A percentile compares a stretch with the other conserved stretches of the same genome.
Conservation (phyloP, 2,797 vertebrate species). For the Miichthys miiuy region DNA sequence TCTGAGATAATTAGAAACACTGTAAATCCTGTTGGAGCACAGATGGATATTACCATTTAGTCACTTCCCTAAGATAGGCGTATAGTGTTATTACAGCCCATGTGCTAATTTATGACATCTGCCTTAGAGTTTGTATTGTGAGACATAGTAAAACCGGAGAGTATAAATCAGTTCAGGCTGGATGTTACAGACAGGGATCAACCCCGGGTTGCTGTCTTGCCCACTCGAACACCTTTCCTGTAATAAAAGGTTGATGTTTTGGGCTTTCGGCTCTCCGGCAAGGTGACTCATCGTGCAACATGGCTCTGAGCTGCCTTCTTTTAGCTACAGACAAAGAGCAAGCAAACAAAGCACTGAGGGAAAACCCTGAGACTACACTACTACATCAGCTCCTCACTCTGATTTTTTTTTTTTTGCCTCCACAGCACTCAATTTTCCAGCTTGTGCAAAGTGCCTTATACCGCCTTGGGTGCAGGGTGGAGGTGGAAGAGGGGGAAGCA, state of each 20-base stretch:
- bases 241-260: slow-evolving; percentile 60
- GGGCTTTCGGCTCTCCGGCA: slow-evolving; percentile 57
- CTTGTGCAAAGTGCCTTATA: slow-evolving; percentile 5
- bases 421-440: slow-evolving; percentile 13
- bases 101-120: slow-evolving; percentile 75
- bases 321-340: slow-evolving; percentile 72
- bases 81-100: slow-evolving; percentile 70
- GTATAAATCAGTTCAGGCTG: slow-evolving; percentile 26
- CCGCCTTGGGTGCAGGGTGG: slow-evolving; percentile 20
- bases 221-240: slow-evolving; percentile 44
- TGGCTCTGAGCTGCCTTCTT: slow-evolving; percentile 67
- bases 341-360: slow-evolving; percentile 69
- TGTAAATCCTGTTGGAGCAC: slow-evolving; percentile 74
- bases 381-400: slow-evolving; percentile 45
- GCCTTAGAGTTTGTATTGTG: slow-evolving; percentile 61
- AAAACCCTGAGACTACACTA: slow-evolving; percentile 52
- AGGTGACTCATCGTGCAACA: slow-evolving; percentile 75
- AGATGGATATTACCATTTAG: slow-evolving; percentile 79
- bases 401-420: slow-evolving; percentile 26
- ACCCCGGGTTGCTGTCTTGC: slow-evolving; percentile 44
- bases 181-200: slow-evolving; percentile 56
- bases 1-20: slow-evolving; percentile 72
- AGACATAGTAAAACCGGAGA: slow-evolving; percentile 46
- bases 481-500: not conserved
- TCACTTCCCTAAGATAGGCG: slow-evolving; percentile 68